Evolutionary conservation across 2,797 vertebrate species (phyloP).

Genomic region (Pyrrhura leucotis): DNA sequence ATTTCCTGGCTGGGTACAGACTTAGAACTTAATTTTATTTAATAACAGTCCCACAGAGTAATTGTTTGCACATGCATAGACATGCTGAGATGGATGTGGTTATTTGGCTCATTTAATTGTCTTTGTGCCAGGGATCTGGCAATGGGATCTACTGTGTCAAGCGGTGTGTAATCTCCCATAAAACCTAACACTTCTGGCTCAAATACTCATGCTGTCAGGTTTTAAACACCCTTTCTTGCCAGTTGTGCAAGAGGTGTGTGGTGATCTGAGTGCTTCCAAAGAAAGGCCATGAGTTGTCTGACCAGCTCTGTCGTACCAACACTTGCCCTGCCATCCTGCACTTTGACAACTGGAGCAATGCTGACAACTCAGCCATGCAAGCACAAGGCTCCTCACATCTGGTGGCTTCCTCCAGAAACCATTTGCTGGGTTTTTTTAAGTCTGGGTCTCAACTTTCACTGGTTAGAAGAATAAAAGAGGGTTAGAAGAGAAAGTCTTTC

Average conservation of each 20-base stretch:
- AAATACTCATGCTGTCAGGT: background rate
- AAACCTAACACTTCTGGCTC: slow-evolving; percentile 50
- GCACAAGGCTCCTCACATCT: background rate
- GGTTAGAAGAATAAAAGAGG: background rate
- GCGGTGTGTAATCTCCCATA: slow-evolving; percentile 44
- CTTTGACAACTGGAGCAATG: rapidly evolving
- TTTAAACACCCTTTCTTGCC: slow-evolving; percentile 14
- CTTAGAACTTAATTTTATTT: slow-evolving; percentile 58
- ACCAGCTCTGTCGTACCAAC: background rate
- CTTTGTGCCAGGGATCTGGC: slow-evolving; percentile 39
- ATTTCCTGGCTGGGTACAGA: slow-evolving; percentile 33
- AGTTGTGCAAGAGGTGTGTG: background rate
- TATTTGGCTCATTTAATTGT: slow-evolving; percentile 61
- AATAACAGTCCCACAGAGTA: slow-evolving; percentile 59
- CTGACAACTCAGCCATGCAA: background rate
- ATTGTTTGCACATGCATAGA: slow-evolving; percentile 57
- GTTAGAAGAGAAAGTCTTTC: background rate
- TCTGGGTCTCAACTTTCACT: background rate
- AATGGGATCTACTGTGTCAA: slow-evolving; percentile 61
- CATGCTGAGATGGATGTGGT: slow-evolving; percentile 63
- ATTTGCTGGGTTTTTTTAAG: background rate
- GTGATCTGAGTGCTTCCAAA: background rate
- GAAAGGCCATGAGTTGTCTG: background rate
- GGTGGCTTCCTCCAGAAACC: background rate
- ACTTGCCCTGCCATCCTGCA: background rate